These are phyloP conservation scores for Protobothrops mucrosquamatus DNA, from an alignment of 2,113 vertebrate species.

Conservation along the genomic window DNA sequence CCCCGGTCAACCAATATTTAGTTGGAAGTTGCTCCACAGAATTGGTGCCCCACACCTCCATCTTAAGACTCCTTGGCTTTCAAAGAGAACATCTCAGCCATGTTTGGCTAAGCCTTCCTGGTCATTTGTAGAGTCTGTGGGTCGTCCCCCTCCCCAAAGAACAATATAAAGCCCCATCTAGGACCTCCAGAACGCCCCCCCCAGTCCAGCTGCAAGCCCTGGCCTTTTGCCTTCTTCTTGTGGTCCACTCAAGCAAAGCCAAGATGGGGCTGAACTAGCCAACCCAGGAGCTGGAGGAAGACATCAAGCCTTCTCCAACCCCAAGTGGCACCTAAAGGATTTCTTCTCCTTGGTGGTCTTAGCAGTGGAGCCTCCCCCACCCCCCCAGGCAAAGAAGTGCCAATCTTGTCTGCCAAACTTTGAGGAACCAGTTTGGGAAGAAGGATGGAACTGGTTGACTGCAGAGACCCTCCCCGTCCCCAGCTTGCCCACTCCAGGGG, in stretches of 20 bases:
- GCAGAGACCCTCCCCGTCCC: not conserved
- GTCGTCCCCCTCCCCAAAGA: not conserved
- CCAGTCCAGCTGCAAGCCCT: not conserved
- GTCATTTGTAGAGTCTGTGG: not conserved
- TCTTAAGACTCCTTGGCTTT: not conserved
- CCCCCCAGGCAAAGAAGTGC: not conserved
- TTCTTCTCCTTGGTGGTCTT: not conserved
- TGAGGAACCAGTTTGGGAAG: not conserved
- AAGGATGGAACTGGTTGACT: not conserved
- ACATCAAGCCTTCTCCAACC: not conserved
- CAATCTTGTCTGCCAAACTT: not conserved
- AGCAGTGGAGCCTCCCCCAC: not conserved
- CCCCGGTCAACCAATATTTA: too few relatives aligned
- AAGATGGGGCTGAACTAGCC: not conserved
- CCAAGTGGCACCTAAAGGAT: not conserved
- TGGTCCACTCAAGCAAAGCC: not conserved
- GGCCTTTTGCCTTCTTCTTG: not conserved
- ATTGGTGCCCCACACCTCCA: not conserved
- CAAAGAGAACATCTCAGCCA: not conserved
- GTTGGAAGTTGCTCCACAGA: not conserved
- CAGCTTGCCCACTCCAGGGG: too few relatives aligned
- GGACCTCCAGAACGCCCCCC: not conserved
- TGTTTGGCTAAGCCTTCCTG: not conserved
- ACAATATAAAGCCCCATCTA: not conserved
- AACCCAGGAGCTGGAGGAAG: too few relatives aligned